Evolutionary conservation across 1,140 invertebrate genomes (phyloP).

Genomic region (Micrasema minimum): DNA sequence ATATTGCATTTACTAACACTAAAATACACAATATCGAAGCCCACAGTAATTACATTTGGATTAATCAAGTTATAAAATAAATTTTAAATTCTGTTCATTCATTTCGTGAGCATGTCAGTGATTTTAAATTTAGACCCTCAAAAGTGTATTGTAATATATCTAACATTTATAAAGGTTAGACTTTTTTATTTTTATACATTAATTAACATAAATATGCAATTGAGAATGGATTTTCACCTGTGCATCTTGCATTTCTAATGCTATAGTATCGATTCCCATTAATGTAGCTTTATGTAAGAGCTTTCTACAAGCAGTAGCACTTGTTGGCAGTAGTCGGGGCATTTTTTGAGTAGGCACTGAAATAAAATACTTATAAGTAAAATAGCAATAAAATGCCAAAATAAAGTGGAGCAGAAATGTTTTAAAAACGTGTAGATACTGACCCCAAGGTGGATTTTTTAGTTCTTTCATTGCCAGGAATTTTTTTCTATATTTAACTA

Average conservation of each 20-base stretch:
- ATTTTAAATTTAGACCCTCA: no score
- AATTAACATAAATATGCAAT: no score
- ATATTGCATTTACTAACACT: neutral
- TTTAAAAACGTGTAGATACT: slow-evolving; percentile 44
- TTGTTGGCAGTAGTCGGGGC: slow-evolving; percentile 89
- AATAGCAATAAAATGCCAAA: neutral
- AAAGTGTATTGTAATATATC: no score
- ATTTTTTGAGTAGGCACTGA: slow-evolving; percentile 93
- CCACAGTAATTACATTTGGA: neutral
- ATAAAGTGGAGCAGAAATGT: neutral
- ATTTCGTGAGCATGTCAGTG: no score
- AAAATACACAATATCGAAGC: neutral
- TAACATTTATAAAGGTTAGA: no score
- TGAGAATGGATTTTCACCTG: slow-evolving; percentile 62
- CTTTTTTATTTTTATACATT: no score
- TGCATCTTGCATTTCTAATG: slow-evolving; percentile 82
- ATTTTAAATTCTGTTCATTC: neutral
- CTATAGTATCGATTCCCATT: slow-evolving; percentile 86
- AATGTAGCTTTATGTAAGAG: slow-evolving; percentile 88
- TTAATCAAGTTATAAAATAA: neutral
- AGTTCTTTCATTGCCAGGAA: slow-evolving; percentile 79
- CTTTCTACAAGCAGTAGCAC: slow-evolving; percentile 86
- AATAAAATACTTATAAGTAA: slow-evolving; percentile 41
- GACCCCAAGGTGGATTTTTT: slow-evolving; percentile 87
- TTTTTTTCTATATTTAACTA: slow-evolving; percentile 80